Evolutionary conservation across 2,888 invertebrate species (phyloP).

Genomic region (Agrochola lota): DNA sequence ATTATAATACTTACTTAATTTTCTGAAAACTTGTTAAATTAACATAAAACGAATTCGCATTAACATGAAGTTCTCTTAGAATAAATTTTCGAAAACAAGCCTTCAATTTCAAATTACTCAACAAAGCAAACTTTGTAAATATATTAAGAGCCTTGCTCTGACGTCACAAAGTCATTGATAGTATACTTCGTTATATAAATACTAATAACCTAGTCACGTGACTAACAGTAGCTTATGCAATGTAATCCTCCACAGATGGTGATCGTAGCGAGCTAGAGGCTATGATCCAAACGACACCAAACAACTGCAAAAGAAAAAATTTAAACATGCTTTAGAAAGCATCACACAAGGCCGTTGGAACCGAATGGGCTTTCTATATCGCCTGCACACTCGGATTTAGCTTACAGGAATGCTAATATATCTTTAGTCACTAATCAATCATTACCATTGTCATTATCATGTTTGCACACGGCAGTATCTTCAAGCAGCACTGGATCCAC

Average conservation of each 20-base stretch:
- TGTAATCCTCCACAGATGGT: slow-evolving; percentile 91
- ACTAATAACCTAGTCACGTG: slow-evolving; percentile 75
- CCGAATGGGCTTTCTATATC: slow-evolving; percentile 88
- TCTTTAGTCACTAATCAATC: slow-evolving; percentile 81
- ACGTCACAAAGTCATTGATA: slow-evolving; percentile 45
- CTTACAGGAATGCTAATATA: slow-evolving; percentile 87
- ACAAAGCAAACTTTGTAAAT: slow-evolving; percentile 36
- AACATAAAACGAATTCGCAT: not conserved
- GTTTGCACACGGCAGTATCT: slow-evolving; percentile 83
- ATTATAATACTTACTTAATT: not conserved
- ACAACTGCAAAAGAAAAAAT: slow-evolving; percentile 91
- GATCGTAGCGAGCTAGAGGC: slow-evolving; percentile 91
- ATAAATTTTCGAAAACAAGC: slow-evolving; percentile 25
- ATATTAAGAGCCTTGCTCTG: slow-evolving; percentile 20
- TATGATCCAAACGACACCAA: slow-evolving; percentile 91
- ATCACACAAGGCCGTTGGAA: slow-evolving; percentile 83
- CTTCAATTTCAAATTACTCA: slow-evolving; percentile 10
- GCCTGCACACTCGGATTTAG: slow-evolving; percentile 89
- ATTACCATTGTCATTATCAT: slow-evolving; percentile 79
- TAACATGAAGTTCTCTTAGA: slow-evolving; percentile 5
- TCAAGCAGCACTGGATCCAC: slow-evolving; percentile 86
- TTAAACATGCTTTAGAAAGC: slow-evolving; percentile 90
- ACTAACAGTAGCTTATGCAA: slow-evolving; percentile 88
- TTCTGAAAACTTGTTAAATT: not conserved
- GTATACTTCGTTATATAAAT: slow-evolving; percentile 57